Conservation (phyloP, 2,888 invertebrate species). For the Ametastegia equiseti region DNA sequence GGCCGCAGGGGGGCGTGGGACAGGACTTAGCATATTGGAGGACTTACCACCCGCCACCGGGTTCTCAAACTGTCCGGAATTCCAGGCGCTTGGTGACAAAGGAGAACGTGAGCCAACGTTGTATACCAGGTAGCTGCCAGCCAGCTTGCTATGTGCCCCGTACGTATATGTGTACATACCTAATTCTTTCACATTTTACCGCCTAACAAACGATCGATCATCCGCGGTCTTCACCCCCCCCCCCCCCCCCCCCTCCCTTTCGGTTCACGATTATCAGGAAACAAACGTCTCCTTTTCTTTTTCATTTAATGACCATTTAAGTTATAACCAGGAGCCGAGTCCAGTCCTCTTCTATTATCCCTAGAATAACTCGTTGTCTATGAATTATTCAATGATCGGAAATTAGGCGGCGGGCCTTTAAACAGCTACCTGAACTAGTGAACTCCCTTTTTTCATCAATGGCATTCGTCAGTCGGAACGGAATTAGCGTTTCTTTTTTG, state of each 20-base stretch:
- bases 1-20: constrained; percentile 41
- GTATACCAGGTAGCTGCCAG: too few species aligned
- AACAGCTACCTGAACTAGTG: too few species aligned
- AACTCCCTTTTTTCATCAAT: too few species aligned
- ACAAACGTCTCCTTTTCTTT: neutral
- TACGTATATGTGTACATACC: neutral
- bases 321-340: too few species aligned
- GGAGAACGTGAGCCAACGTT: constrained; percentile 24
- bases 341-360: too few species aligned
- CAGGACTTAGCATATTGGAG: constrained; percentile 47
- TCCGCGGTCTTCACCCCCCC: neutral
- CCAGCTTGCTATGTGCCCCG: neutral
- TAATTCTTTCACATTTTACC: neutral
- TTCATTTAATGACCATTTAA: too few species aligned
- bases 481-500: too few species aligned
- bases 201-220: constrained; percentile 20
- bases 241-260: too few species aligned
- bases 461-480: too few species aligned
- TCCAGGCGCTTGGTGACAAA: constrained; percentile 39
- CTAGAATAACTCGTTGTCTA: too few species aligned
- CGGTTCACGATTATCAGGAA: neutral
- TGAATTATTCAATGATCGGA: too few species aligned
- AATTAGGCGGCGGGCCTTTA: too few species aligned
- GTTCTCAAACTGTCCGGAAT: constrained; percentile 48
- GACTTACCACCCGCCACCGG: constrained; percentile 47